phyloP scores from a whole-genome alignment of 1,140 invertebrate genomes.

The Lasioglossum baleicum region DNA sequence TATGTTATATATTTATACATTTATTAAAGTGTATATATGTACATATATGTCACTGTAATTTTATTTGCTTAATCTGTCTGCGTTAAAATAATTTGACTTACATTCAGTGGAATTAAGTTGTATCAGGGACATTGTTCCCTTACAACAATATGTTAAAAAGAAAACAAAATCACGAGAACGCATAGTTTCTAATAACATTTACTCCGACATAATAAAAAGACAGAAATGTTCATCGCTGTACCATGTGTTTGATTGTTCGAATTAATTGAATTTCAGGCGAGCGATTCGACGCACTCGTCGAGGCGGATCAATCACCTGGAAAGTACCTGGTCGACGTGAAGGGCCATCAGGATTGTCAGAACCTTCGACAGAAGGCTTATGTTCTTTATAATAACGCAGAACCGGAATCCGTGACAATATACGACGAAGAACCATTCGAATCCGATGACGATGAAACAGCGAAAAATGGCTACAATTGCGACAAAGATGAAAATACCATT shows the following conservation, averaged over 20 bases:
- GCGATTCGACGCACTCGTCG: constrained; percentile 82
- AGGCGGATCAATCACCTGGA: constrained; percentile 77
- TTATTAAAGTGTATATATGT: no score
- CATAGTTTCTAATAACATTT: no score
- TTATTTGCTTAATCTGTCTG: no score
- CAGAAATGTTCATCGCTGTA: no score
- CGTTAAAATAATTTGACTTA: no score
- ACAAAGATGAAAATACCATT: constrained; percentile 41
- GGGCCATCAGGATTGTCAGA: constrained; percentile 78
- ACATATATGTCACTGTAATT: no score
- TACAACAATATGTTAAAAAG: no score
- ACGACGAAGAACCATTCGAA: constrained; percentile 16
- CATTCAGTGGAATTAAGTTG: no score
- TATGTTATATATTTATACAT: no score
- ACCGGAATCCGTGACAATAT: constrained; percentile 2
- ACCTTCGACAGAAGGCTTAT: constrained; percentile 54
- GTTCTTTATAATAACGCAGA: constrained; percentile 54
- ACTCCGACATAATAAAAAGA: no score
- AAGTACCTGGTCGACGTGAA: constrained; percentile 82
- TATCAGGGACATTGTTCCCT: no score
- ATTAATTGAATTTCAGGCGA: constrained; percentile 80
- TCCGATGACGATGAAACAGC: constrained; percentile 30
- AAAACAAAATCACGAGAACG: no score
- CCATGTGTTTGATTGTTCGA: not conserved
- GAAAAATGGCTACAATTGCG: constrained; percentile 56